Conservation (phyloP, 1,140 invertebrate genomes). For the Campoletis sonorensis region DNA sequence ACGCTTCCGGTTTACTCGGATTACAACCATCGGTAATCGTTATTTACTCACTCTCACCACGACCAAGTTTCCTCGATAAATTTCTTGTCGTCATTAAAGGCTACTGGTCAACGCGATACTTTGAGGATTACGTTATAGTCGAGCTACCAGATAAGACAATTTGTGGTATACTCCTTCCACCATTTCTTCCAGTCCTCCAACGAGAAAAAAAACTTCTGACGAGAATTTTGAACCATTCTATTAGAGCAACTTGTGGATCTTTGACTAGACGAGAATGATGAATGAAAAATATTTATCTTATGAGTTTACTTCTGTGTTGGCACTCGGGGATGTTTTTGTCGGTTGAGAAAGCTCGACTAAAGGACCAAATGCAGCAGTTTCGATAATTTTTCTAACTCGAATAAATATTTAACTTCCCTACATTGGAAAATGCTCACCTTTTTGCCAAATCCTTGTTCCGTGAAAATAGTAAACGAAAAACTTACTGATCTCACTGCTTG, state of each 20-base stretch:
- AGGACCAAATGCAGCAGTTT: too few relatives aligned
- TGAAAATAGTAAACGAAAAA: neutral
- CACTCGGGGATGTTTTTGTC: too few relatives aligned
- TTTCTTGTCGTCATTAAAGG: neutral
- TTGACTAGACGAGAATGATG: too few relatives aligned
- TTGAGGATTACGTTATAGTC: neutral
- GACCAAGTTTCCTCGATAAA: neutral
- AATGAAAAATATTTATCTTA: too few relatives aligned
- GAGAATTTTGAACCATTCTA: too few relatives aligned
- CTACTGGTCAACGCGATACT: neutral
- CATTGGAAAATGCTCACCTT: conserved; percentile 22
- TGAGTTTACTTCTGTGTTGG: too few relatives aligned
- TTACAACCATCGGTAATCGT: neutral
- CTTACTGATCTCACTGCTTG: conserved; percentile 47
- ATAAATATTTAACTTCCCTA: neutral
- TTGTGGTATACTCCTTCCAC: too few relatives aligned
- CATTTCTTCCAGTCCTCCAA: too few relatives aligned
- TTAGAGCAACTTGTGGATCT: too few relatives aligned
- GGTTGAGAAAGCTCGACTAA: too few relatives aligned
- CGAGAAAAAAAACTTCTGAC: too few relatives aligned
- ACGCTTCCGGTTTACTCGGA: conserved; percentile 1
- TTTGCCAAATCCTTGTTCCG: neutral
- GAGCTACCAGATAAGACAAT: neutral
- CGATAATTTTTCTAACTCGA: too few relatives aligned
- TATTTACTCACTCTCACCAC: neutral